Evolutionary conservation across 2,797 vertebrate species (phyloP).

Genomic region (Hylomyscus alleni): DNA sequence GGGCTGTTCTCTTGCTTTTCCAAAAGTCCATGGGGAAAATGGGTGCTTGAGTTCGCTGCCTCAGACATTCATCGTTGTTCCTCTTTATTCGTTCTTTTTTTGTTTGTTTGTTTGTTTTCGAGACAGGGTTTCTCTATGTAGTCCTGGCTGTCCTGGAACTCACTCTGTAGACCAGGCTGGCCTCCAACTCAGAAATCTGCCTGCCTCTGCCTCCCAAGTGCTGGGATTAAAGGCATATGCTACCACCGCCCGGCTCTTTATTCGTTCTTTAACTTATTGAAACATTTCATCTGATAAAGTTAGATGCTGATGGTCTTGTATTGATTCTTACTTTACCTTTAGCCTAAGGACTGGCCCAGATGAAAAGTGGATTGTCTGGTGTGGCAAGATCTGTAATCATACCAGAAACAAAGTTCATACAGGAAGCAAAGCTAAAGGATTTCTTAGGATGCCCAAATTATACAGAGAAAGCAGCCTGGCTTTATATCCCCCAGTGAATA

Average conservation of each 20-base stretch:
- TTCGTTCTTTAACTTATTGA: not conserved
- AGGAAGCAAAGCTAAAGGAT: not conserved
- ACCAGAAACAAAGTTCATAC: constrained; percentile 15
- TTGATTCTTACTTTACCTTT: constrained; percentile 45
- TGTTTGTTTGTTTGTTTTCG: no score
- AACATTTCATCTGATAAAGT: constrained; percentile 43
- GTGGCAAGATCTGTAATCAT: not conserved
- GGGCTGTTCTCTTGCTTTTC: not conserved
- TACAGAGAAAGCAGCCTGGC: constrained; percentile 8
- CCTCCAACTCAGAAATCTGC: no score
- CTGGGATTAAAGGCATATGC: no score
- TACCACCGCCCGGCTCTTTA: not conserved
- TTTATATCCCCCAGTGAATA: not conserved
- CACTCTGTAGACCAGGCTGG: no score
- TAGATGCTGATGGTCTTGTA: constrained; percentile 17
- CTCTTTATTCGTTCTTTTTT: not conserved
- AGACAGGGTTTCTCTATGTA: no score
- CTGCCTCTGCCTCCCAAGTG: no score
- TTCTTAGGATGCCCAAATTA: not conserved
- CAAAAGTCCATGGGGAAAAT: not conserved
- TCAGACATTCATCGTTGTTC: not conserved
- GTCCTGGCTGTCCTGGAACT: no score
- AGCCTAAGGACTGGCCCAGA: not conserved
- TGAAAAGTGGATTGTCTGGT: not conserved
- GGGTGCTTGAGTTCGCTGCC: not conserved